These are phyloP conservation scores for Psix sp. DNA, from an alignment of 1,140 invertebrate genomes.

Conservation along the genomic window DNA sequence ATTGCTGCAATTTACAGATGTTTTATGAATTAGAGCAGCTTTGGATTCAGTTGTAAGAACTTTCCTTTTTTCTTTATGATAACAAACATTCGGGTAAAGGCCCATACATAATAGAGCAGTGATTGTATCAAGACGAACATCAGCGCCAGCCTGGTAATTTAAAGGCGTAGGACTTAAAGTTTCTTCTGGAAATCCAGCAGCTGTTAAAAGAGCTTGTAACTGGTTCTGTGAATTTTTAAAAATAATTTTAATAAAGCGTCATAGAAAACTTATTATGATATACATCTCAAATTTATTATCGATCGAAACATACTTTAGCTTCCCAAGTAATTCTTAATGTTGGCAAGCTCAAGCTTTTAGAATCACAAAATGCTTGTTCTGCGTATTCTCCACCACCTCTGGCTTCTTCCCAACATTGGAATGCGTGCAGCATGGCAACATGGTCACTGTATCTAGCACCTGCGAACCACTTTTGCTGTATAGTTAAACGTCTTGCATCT, in stretches of 20 bases:
- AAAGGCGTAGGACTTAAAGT: slow-evolving; percentile 82
- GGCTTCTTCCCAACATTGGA: slow-evolving; percentile 91
- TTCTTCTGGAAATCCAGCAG: slow-evolving; percentile 93
- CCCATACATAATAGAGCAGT: slow-evolving; percentile 92
- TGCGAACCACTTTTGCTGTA: slow-evolving; percentile 88
- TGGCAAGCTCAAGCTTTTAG: slow-evolving; percentile 91
- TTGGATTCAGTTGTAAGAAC: slow-evolving; percentile 97
- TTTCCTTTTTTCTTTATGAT: slow-evolving; percentile 95
- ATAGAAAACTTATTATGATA: neutral
- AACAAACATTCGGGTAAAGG: slow-evolving; percentile 97
- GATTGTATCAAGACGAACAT: slow-evolving; percentile 90
- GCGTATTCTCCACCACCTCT: slow-evolving; percentile 85
- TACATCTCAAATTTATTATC: neutral
- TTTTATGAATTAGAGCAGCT: slow-evolving; percentile 95
- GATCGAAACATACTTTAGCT: slow-evolving; percentile 82
- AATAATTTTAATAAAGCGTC: neutral
- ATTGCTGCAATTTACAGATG: slow-evolving; percentile 96
- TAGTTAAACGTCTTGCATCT: slow-evolving; percentile 82
- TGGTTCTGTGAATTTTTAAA: slow-evolving; percentile 83
- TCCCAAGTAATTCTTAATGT: slow-evolving; percentile 94
- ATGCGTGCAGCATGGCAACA: slow-evolving; percentile 95
- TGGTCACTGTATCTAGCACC: slow-evolving; percentile 95
- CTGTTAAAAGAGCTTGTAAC: slow-evolving; percentile 88
- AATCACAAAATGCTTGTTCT: slow-evolving; percentile 92
- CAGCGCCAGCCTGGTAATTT: slow-evolving; percentile 86